Conservation (phyloP, 1,140 invertebrate species). For the Drosophila paulistorum region DNA sequence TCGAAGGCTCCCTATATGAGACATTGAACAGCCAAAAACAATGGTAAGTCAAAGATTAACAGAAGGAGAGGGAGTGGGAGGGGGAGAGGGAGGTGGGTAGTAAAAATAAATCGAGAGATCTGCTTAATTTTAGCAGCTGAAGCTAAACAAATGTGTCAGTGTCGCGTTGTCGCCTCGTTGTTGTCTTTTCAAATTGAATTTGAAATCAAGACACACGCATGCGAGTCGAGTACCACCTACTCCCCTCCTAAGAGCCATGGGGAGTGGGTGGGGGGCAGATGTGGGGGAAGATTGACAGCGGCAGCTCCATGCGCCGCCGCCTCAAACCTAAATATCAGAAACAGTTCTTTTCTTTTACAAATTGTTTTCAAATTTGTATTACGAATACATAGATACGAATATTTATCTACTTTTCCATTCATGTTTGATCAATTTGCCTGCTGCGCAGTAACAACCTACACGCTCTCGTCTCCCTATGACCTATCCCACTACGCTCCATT, state of each 20-base stretch:
- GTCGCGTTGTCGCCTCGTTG: conserved; percentile 1
- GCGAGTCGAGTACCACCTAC: conserved; percentile 5
- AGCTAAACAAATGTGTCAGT: conserved; percentile 53
- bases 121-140: conserved; percentile 48
- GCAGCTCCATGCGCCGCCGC: conserved; percentile 17
- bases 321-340: background rate
- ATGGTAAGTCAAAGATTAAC: conserved; percentile 82
- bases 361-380: conserved; percentile 37
- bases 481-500: background rate
- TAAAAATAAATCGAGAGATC: conserved; percentile 17
- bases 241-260: background rate
- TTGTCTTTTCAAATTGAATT: conserved; percentile 56
- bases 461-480: conserved; percentile 1
- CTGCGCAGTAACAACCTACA: conserved; percentile 68
- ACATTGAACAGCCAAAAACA: conserved; percentile 87
- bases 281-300: conserved; percentile 58
- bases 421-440: conserved; percentile 77
- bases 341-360: too few relatives aligned
- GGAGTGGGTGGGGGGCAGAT: background rate
- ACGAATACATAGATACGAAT: too few relatives aligned
- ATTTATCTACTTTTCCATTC: conserved; percentile 34
- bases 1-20: conserved; percentile 87
- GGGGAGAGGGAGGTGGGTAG: background rate
- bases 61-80: background rate
- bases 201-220: conserved; percentile 76